phyloP scores from a whole-genome alignment of 2,797 vertebrate genomes.

The Remorina albescens region DNA sequence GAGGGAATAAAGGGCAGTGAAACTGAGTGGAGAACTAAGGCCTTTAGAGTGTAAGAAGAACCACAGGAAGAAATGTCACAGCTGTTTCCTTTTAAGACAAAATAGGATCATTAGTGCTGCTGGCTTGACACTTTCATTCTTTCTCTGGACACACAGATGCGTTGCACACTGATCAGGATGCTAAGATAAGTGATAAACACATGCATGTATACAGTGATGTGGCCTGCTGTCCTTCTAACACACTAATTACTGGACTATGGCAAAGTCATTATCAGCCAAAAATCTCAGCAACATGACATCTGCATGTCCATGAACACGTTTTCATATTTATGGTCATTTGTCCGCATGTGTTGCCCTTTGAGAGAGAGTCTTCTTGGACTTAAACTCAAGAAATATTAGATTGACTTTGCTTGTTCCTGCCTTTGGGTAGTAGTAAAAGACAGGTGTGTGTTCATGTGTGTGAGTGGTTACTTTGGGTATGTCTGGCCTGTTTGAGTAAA shows the following conservation, averaged over 20 bases:
- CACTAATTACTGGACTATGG: slow-evolving; percentile 29
- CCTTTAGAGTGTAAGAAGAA: not conserved
- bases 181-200: slow-evolving; percentile 5
- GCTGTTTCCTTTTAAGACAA: slow-evolving; percentile 10
- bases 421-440: slow-evolving; percentile 11
- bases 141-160: not conserved
- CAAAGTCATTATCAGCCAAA: slow-evolving; percentile 15
- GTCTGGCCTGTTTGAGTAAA: slow-evolving; percentile 38
- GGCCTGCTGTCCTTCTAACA: slow-evolving; percentile 10
- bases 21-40: not conserved
- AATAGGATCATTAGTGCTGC: slow-evolving; percentile 2
- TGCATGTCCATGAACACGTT: not conserved
- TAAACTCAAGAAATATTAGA: slow-evolving; percentile 46
- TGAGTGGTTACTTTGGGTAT: slow-evolving; percentile 28
- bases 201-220: no score
- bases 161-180: not conserved
- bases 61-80: not conserved
- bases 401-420: not conserved
- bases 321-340: not conserved
- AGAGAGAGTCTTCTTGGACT: not conserved
- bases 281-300: not conserved
- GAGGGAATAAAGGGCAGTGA: slow-evolving; percentile 6
- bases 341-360: not conserved
- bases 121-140: not conserved
- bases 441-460: not conserved